Evolutionary conservation across 2,113 vertebrate species (phyloP), one percentile per base, ranked within the genome.

Genomic region (Sapayoa aenigma): DNA sequence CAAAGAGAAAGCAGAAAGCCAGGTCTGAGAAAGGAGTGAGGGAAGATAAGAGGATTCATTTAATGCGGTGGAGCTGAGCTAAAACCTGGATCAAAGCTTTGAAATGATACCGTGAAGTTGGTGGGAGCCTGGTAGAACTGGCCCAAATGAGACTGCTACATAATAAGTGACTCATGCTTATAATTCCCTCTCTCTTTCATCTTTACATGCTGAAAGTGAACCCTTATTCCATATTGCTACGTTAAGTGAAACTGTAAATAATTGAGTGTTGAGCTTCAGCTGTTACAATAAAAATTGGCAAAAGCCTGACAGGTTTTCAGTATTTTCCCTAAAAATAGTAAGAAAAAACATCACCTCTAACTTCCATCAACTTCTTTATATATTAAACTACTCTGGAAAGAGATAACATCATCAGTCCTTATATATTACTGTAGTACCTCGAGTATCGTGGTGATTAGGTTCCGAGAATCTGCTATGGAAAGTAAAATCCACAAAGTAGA

Each of bases 71-170:
- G 30, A 85, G 31, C 33, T 88, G 72, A 78, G 37, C 39, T 94
- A 91, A 96, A 93, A 94, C 58, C 81, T 56, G 72, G 65, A 96
- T 93, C 84, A 96, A 95, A 96, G 66, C 62, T 67, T 90, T 84
- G 44, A 94, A 95, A 95, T 75, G 41, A 94, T 83, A 89, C 69
- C 72, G 28, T 22, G 68, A 91, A 71, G 50, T 59, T 91, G 60
- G 55, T 69, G 47, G 84, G 60, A 96, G 66, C 58, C 47, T 87
- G n/a, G 71, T 87, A 95, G 78, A 93, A 79, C 20, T 55, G 53
- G 33, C 42, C 47, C 62, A 71, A 88, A 71, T 56, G 84, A 91
- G 75, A 68, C 44, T 39, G n/a, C 42, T 94, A 89, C 89, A 91
- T 90, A 89, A 82, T 53, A 95, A 89, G n/a, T 72, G 76, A 87